These are phyloP conservation scores for Sesia bembeciformis DNA, from an alignment of 2,888 invertebrate species.

Conservation along the genomic window DNA sequence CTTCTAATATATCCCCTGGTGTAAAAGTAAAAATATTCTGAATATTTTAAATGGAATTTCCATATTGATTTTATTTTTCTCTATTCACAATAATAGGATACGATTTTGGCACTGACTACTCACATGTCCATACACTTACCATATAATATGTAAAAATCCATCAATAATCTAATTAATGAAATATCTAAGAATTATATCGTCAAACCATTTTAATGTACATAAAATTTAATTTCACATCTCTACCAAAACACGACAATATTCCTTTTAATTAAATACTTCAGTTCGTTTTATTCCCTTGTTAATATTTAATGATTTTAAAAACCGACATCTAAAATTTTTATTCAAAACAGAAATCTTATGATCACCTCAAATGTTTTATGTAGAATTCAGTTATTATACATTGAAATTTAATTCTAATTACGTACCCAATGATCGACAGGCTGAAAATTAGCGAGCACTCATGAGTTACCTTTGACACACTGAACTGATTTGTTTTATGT, in stretches of 20 bases:
- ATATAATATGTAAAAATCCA: conserved; percentile 28
- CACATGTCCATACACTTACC: conserved; percentile 15
- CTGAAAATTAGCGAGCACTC: no score
- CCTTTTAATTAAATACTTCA: conserved; percentile 52
- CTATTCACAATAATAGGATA: neutral
- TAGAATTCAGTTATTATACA: neutral
- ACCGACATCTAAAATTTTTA: conserved; percentile 31
- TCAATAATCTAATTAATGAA: conserved; percentile 7
- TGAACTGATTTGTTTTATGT: no score
- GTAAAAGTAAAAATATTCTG: neutral
- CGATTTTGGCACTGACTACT: conserved; percentile 13
- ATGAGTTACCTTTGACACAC: neutral
- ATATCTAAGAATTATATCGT: conserved; percentile 21
- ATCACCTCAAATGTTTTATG: conserved; percentile 16
- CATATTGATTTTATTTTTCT: neutral
- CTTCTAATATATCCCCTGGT: no score
- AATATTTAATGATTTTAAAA: conserved; percentile 42
- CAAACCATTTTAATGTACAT: conserved; percentile 12
- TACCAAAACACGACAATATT: conserved; percentile 44
- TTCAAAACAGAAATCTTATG: conserved; percentile 8
- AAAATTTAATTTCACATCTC: conserved; percentile 32
- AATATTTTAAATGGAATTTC: neutral
- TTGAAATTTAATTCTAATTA: no score
- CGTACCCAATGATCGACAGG: no score
- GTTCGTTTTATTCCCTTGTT: conserved; percentile 65